Evolutionary conservation across 2,797 vertebrate species (phyloP).

Genomic region (Tokudaia tokunoshimensis): DNA sequence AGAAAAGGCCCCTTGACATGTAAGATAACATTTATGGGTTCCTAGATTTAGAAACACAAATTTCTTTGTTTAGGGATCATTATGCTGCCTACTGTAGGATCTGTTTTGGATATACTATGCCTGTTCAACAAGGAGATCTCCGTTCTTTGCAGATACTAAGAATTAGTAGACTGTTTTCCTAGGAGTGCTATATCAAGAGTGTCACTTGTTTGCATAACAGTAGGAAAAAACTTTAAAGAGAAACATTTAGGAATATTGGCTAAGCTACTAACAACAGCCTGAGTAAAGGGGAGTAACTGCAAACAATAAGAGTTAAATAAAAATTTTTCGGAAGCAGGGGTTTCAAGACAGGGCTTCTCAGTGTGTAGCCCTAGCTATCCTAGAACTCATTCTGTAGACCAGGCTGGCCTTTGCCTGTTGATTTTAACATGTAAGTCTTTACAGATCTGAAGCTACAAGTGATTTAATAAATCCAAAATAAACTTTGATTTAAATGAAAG

Average conservation of each 20-base stretch:
- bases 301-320: constrained; percentile 15
- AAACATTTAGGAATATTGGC: constrained; percentile 14
- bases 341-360: background rate
- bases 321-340: background rate
- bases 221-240: background rate
- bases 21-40: background rate
- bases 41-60: background rate
- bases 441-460: background rate
- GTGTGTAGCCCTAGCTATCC: background rate
- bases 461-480: constrained; percentile 34
- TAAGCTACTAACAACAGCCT: background rate
- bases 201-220: constrained; percentile 18
- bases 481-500: constrained; percentile 55
- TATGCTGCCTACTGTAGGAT: background rate
- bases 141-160: constrained; percentile 8
- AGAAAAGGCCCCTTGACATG: background rate
- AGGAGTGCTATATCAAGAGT: constrained; percentile 24
- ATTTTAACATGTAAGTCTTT: constrained; percentile 22
- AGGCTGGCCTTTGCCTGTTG: background rate
- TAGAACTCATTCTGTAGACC: background rate
- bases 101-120: background rate
- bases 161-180: constrained; percentile 22
- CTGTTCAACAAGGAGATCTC: constrained; percentile 3
- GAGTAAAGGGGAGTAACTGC: constrained; percentile 3
- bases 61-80: background rate